Percentiles rank a stretch among this genome's conserved stretches.
These are phyloP conservation scores for Ditylenchus dipsaci DNA, from an alignment of 1,140 invertebrate genomes.

Conservation along the genomic window DNA sequence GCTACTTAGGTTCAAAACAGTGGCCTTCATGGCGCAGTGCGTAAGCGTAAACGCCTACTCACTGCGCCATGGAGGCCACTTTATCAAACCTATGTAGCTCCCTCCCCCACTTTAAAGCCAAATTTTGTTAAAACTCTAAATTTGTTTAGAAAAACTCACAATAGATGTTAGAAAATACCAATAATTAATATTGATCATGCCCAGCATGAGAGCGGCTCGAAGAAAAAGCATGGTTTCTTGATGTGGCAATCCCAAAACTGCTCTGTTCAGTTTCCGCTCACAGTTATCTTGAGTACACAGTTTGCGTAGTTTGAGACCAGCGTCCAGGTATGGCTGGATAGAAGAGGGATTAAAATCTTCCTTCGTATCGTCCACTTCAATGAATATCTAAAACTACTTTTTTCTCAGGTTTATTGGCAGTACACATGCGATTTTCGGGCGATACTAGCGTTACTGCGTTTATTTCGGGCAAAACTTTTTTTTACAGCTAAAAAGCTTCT, in stretches of 20 bases:
- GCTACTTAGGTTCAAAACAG: too few species aligned
- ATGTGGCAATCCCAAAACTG: conserved; percentile 10
- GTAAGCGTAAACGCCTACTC: too few species aligned
- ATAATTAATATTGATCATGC: conserved; percentile 40
- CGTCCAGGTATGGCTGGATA: conserved; percentile 6
- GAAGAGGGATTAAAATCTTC: not conserved
- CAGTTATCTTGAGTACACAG: conserved; percentile 20
- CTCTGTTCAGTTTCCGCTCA: conserved; percentile 17
- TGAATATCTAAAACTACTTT: not conserved
- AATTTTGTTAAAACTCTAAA: too few species aligned
- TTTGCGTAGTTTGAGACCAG: conserved; percentile 8
- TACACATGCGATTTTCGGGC: too few species aligned
- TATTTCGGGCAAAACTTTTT: too few species aligned
- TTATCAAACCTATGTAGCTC: too few species aligned
- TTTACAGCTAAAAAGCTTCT: too few species aligned
- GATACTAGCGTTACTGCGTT: too few species aligned
- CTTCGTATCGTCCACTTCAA: not conserved
- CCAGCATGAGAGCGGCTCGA: conserved; percentile 34
- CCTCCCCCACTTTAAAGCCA: too few species aligned
- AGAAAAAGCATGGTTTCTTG: conserved; percentile 17
- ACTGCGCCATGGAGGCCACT: too few species aligned
- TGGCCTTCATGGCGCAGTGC: too few species aligned
- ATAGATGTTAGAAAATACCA: conserved; percentile 20
- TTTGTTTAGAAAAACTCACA: not conserved
- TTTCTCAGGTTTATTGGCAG: too few species aligned